phyloP scores from a whole-genome alignment of 2,797 vertebrate genomes.

The Sebastes steindachneri region DNA sequence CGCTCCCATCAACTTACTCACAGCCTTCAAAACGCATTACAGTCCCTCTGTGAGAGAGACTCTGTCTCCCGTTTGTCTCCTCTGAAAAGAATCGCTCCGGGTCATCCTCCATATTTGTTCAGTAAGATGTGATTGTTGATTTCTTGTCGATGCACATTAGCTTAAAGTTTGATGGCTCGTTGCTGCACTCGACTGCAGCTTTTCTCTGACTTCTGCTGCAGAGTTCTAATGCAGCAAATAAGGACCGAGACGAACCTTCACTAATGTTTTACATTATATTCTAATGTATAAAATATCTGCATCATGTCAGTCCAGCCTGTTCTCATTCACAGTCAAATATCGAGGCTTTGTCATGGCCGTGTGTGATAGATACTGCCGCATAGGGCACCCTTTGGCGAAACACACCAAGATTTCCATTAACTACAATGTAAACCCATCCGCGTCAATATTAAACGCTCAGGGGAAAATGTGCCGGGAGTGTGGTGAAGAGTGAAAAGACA shows the following conservation, averaged over 20 bases:
- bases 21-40: slow-evolving; percentile 58
- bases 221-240: not conserved
- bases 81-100: not conserved
- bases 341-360: too few species aligned
- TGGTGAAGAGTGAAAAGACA: too few species aligned
- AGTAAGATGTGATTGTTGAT: slow-evolving; percentile 27
- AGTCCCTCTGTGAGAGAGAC: slow-evolving; percentile 1
- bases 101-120: slow-evolving; percentile 13
- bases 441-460: too few species aligned
- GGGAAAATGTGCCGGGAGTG: too few species aligned
- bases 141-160: slow-evolving; percentile 40
- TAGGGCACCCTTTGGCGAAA: too few species aligned
- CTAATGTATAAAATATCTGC: not conserved
- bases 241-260: not conserved
- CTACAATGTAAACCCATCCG: too few species aligned
- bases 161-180: not conserved
- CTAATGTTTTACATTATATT: not conserved
- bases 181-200: not conserved
- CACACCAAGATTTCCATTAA: too few species aligned
- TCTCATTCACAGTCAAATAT: too few species aligned
- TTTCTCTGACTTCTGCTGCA: not conserved
- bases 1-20: slow-evolving; percentile 47
- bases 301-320: not conserved
- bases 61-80: slow-evolving; percentile 17
- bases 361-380: too few species aligned